Conservation (phyloP, 2,797 vertebrate species). For the Chrosomus eos region DNA sequence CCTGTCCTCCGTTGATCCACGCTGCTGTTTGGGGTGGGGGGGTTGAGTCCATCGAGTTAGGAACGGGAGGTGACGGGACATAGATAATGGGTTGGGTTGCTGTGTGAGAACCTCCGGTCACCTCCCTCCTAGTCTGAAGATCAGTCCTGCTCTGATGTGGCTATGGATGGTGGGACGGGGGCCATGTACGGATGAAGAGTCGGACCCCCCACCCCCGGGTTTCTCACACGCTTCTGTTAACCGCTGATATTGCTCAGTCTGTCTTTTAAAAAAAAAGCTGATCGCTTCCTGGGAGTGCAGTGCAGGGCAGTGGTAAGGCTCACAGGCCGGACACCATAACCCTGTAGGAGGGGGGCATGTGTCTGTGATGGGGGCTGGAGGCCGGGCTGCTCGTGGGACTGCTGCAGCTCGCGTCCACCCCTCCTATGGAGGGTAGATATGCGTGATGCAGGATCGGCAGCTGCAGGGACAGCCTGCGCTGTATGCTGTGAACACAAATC, state of each 20-base stretch:
- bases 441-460: constrained; percentile 98
- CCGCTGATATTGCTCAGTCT: constrained; percentile 82
- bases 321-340: constrained; percentile 99
- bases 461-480: constrained; percentile 97
- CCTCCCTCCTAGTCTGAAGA: constrained; percentile 62
- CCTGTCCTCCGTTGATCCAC: constrained; percentile 73
- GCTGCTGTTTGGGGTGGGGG: constrained; percentile 61
- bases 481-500: constrained; percentile 85
- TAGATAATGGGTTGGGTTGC: constrained; percentile 64
- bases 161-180: constrained; percentile 50
- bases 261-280: constrained; percentile 61
- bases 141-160: constrained; percentile 65
- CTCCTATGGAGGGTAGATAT: constrained; percentile 98
- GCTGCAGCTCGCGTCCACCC: constrained; percentile 97
- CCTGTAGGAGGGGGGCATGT: constrained; percentile 96
- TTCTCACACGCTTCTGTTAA: constrained; percentile 78
- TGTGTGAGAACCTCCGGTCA: constrained; percentile 69
- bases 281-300: constrained; percentile 76
- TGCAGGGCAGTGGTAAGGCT: constrained; percentile 65
- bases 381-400: constrained; percentile 95
- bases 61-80: constrained; percentile 52
- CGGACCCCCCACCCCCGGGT: constrained; percentile 73
- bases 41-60: constrained; percentile 50
- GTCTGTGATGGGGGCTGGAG: constrained; percentile 97
- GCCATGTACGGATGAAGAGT: constrained; percentile 73